A percentile compares a stretch with the other conserved stretches of the same genome.
Conservation (phyloP, 2,888 invertebrate genomes). For the Diabrotica balteata region DNA sequence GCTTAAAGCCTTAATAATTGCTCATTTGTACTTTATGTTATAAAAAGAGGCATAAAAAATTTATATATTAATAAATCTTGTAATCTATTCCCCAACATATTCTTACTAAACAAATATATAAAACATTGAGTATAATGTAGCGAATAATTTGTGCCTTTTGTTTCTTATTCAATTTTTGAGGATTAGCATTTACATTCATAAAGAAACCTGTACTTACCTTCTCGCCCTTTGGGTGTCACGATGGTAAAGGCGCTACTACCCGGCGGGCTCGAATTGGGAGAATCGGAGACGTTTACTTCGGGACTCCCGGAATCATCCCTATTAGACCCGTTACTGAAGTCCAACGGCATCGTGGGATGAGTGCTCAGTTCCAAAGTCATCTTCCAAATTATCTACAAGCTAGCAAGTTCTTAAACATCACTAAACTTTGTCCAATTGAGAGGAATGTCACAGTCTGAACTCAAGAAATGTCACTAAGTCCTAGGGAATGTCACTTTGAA, state of each 20-base stretch:
- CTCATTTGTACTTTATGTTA: too few relatives aligned
- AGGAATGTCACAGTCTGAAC: neutral
- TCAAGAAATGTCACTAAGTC: neutral
- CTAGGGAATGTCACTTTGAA: conserved; percentile 7
- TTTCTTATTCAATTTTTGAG: too few relatives aligned
- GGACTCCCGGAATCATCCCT: conserved; percentile 52
- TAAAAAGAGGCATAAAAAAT: too few relatives aligned
- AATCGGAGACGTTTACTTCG: conserved; percentile 53
- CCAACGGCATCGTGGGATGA: conserved; percentile 68
- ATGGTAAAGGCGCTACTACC: conserved; percentile 70
- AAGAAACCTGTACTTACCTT: conserved; percentile 29
- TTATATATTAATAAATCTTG: too few relatives aligned
- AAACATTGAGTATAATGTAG: too few relatives aligned
- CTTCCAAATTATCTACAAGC: conserved; percentile 12
- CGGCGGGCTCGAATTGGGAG: conserved; percentile 52
- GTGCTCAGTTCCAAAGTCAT: conserved; percentile 70
- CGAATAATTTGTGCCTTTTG: too few relatives aligned
- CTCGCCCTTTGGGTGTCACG: conserved; percentile 70
- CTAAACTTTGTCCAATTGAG: conserved; percentile 7
- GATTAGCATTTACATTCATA: too few relatives aligned
- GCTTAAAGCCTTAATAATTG: too few relatives aligned
- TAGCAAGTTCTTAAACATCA: neutral
- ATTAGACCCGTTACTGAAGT: conserved; percentile 65
- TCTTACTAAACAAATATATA: too few relatives aligned
- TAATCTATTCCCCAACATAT: too few relatives aligned